Evolutionary conservation across 1,140 invertebrate species (phyloP).

Genomic region (Diachasmimorpha longicaudata): DNA sequence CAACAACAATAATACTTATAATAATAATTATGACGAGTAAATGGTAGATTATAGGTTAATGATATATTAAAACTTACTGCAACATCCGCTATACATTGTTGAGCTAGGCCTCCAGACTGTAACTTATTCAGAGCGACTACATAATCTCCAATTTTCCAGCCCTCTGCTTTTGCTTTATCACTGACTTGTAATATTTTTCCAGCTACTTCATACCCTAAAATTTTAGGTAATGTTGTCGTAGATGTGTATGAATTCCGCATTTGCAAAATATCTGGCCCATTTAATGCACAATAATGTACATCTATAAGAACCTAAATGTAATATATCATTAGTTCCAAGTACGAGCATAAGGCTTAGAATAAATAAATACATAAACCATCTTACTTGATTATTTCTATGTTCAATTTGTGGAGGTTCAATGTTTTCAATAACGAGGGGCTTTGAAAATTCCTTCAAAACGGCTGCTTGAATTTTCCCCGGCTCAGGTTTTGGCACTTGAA

Average conservation of each 20-base stretch:
- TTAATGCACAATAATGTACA: conserved; percentile 67
- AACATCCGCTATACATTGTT: conserved; percentile 61
- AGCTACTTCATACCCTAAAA: conserved; percentile 67
- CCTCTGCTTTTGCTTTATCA: conserved; percentile 47
- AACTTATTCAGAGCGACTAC: conserved; percentile 65
- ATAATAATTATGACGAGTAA: too few relatives aligned
- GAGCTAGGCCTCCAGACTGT: conserved; percentile 63
- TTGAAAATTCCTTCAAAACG: conserved; percentile 58
- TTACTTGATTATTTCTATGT: conserved; percentile 54
- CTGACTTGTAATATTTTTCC: conserved; percentile 62
- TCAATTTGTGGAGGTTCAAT: conserved; percentile 45
- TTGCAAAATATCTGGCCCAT: conserved; percentile 65
- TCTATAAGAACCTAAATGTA: conserved; percentile 64
- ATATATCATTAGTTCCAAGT: conserved; percentile 13
- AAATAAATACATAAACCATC: neutral
- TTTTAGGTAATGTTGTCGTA: conserved; percentile 59
- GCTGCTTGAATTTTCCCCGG: conserved; percentile 54
- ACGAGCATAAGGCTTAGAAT: neutral
- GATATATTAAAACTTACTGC: conserved; percentile 56
- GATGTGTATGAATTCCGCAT: conserved; percentile 60
- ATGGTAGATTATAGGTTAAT: too few relatives aligned
- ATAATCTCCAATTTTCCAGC: too few relatives aligned
- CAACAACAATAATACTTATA: conserved; percentile 16
- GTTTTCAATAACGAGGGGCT: conserved; percentile 58
- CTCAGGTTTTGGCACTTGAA: conserved; percentile 24